Evolutionary conservation across 2,113 vertebrate genomes (phyloP), one percentile per base, ranked within the genome.

Genomic region (Microtus richardsoni): DNA sequence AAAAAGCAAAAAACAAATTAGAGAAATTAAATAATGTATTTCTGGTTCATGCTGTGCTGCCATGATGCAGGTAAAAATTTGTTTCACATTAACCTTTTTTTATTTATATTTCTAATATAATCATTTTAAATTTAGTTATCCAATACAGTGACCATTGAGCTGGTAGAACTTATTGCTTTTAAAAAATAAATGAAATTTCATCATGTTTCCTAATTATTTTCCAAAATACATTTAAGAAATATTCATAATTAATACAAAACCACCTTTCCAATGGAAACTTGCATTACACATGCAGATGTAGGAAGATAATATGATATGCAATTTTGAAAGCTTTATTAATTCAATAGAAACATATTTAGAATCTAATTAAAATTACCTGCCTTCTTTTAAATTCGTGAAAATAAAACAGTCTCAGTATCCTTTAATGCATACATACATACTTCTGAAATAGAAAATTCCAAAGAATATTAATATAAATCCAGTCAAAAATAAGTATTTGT

Each of bases 221-320:
- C 62, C 28, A 94, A 88, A 96, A 91, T 85, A 2, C 24, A 58
- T 82, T 49, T 77, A 78, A 91, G 52, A 86, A 1, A 83, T 14
- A 73, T 87, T 89, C 64, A 87, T 52, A 49, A 64, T 47, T 77
- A 58, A 89, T 93, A 91, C 4, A 92, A 49, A 89, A 91, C 68
- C 75, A 6, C 3, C 78, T 88, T 94, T 83, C 4, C 44, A 89
- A 60, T 66, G 22, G 6, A 58, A 52, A 0, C 1, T 84, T 28
- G 80, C 2, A 7, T 83, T 74, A 39, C 11, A 60, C 19, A 78
- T 49, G 28, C 75, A 66, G 10, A 36, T 66, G 17, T 16, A 77
- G 24, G 22, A 71, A 77, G 12, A 17, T 70, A 77, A 91, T 74
- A 73, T 30, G 14, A 62, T 77, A 66, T 70, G 2, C 39, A 73